Evolutionary conservation across 2,888 invertebrate genomes (phyloP), one percentile per base, ranked within the genome.

Genomic region (Andrena praecox): DNA sequence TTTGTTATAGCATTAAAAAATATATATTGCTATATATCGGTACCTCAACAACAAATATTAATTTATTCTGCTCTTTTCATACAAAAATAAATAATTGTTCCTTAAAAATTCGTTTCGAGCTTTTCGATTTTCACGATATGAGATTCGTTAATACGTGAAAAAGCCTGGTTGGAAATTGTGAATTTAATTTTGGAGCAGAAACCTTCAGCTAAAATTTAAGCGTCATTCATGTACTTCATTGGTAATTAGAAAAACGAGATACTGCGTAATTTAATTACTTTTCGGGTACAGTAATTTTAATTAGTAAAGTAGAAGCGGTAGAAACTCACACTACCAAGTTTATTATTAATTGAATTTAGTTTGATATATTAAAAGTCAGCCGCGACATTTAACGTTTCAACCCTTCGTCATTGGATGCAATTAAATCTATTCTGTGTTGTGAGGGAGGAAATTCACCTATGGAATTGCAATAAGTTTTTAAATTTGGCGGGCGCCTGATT

Each of bases 211-310:
- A 24, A 8, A 48, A 77, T 73, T 66, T 48, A 16, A 60, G 24
- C 10, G 24, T 7, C n/a, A 56, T 42, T 8, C 8, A 56, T 7
- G 10, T 24, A 27, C 4, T 48, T 52, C 33, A 48, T 48, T 73
- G n/a, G 6, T 56, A 64, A 33, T 24, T 2, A 16, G 35, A 73
- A 64, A 73, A 73, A 74, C 50, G 42, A 35, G 35, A 74, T 29
- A 24, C 35, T n/a, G 29, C 8, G 35, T 27, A 69, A 35, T 8
- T 31, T 60, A 6, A 29, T 42, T 42, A 27, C 31, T 27, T 29
- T 16, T 7, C 27, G 20, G 33, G 31, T 27, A n/a, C 42, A 7
- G 10, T 60, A 67, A 67, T 64, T 64, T 48, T 31, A 42, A 76
- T 60, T 64, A 77, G 12, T 33, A 33, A 48, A 31, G 16, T 48